These are phyloP conservation scores for Nebria brevicollis DNA, from an alignment of 2,888 invertebrate species.

Conservation along the genomic window DNA sequence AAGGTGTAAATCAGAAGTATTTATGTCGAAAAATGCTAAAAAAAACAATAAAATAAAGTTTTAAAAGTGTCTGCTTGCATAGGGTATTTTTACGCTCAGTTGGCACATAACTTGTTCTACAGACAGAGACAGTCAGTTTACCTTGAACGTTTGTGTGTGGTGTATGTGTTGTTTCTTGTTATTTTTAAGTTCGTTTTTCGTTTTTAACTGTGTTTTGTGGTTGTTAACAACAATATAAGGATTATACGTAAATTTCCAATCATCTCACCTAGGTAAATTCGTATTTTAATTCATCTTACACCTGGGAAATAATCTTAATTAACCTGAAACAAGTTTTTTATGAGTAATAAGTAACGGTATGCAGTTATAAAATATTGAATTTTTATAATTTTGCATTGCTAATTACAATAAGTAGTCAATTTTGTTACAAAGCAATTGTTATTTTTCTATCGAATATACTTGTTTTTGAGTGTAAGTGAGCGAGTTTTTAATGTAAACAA, in stretches of 20 bases:
- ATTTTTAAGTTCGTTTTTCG: slow-evolving; percentile 21
- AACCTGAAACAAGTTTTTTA: slow-evolving; percentile 38
- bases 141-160: slow-evolving; percentile 54
- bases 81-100: slow-evolving; percentile 53
- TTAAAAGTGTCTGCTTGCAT: slow-evolving; percentile 6
- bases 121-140: slow-evolving; percentile 52
- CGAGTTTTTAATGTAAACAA: too few species aligned
- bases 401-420: slow-evolving; percentile 16
- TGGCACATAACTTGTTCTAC: slow-evolving; percentile 54
- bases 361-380: slow-evolving; percentile 13
- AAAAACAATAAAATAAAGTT: not conserved
- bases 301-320: slow-evolving; percentile 24
- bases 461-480: too few species aligned
- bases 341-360: slow-evolving; percentile 40
- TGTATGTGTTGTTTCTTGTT: slow-evolving; percentile 42
- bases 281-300: slow-evolving; percentile 23
- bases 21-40: not conserved
- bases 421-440: not conserved
- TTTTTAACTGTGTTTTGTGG: not conserved
- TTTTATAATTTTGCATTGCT: slow-evolving; percentile 3
- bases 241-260: slow-evolving; percentile 13
- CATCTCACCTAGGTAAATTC: slow-evolving; percentile 16
- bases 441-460: too few species aligned
- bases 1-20: not conserved
- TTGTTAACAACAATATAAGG: slow-evolving; percentile 22